Base-by-base conservation (phyloP, 1,140 invertebrate species). In the Nasonia vitripennis region DNA sequence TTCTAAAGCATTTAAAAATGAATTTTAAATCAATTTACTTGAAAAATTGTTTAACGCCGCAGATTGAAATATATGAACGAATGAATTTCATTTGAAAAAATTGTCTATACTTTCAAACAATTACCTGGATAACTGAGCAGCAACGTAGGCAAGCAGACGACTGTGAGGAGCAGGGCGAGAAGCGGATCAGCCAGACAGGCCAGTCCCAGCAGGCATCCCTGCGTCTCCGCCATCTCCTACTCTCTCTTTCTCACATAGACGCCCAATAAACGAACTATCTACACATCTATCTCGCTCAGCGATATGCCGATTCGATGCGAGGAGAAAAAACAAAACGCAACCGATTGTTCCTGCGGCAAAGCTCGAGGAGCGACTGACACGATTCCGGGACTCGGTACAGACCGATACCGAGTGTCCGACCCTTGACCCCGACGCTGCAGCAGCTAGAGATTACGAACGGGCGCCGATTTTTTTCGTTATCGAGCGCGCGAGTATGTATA, bases 91-190 rank as follows among this genome's bases (percentile, higher is more conserved):
- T 27, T 27, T 27, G 27, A 27, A 27, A 27, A 27, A 27, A 27
- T 27, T 27, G 27, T 27, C 27, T 27, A 27, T 27, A 27, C 27
- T 27, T 27, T 27, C 27, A 27, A 27, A 27, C 27, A 2, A 27
- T 27, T 27, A 27, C 81, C 68, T 74, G 81, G 81, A 70, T 86
- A 86, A 23, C 85, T 79, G 9, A 86, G 2, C 7, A 83, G 45
- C 1, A 86, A 48, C 0, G 68, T 83, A 2, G 85, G 81, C 34
- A 83, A n/a, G 0, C 83, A 41, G 31, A 83, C 9, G 27, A 82
- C 3, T 34, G 75, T 74, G 48, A 83, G 51, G 11, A 86, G 27
- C 4, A 86, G 7, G 31, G 85, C 81, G 20, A 83, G 20, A 34
- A 86, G 20, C 1, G 77, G 45, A 31, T 86, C 81, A 70, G 83